Evolutionary conservation across 1,140 invertebrate genomes (phyloP).

Genomic region (Orchesella cincta): DNA sequence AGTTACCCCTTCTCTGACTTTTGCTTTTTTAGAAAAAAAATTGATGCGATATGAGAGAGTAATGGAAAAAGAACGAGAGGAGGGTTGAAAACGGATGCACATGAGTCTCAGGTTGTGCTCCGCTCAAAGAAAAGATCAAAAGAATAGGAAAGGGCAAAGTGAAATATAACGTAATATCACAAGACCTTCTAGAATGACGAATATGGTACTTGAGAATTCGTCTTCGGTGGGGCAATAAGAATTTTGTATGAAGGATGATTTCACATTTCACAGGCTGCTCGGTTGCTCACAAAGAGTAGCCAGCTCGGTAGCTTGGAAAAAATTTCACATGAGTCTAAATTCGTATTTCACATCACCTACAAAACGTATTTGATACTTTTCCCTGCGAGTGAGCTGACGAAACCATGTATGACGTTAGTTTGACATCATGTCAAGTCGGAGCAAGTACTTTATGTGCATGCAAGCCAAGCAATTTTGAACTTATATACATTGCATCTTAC

Average conservation of each 20-base stretch:
- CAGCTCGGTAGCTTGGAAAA: neutral
- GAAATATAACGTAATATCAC: neutral
- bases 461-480: too few species aligned
- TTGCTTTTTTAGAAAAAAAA: neutral
- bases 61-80: neutral
- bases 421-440: slow-evolving; percentile 20
- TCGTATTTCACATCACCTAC: neutral
- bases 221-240: neutral
- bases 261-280: neutral
- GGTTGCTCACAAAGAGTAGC: neutral
- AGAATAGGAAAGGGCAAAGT: neutral
- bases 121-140: slow-evolving; percentile 14
- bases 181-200: neutral
- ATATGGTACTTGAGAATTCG: neutral
- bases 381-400: neutral
- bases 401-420: slow-evolving; percentile 5
- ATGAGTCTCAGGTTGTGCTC: neutral
- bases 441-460: too few species aligned
- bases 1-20: neutral
- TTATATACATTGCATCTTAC: too few species aligned
- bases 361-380: neutral
- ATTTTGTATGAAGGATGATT: neutral
- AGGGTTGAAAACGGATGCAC: neutral
- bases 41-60: neutral
- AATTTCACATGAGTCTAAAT: neutral